Evolutionary conservation across 2,113 vertebrate species (phyloP), one percentile per base, ranked within the genome.

Genomic region (Hoplias malabaricus): DNA sequence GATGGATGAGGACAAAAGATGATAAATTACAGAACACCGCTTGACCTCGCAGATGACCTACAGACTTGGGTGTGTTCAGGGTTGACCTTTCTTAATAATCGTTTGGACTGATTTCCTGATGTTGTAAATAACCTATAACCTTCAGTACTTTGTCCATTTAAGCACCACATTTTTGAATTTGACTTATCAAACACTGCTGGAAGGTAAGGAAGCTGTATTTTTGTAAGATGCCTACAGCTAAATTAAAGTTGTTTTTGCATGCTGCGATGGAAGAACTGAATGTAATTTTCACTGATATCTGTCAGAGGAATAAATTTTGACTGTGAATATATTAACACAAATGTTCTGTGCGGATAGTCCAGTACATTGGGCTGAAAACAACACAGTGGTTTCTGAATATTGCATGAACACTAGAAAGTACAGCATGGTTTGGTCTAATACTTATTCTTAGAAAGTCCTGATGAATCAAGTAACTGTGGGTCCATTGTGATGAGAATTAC

Each of bases 271-370:
- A 34, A 7, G 31, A n/a, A 10, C 33, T 36, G 31, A 36, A 63
- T 63, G 59, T 16, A 36, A 63, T 63, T 48, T 48, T 48, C 46
- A 43, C 12, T n/a, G 29, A 31, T 63, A 74, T 50, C 48, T 59
- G 50, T 70, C 29, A 73, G 29, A 25, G 13, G 63, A 66, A 13
- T 66, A 42, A 66, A 42, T 42, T 48, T 33, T 38, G 16, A 33
- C 16, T 34, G 9, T 29, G 29, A 27, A 33, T 33, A 5, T 36
- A 36, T 33, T 72, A 4, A 38, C 19, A 38, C 19, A 4, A 33
- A 21, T 53, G 2, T 74, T 57, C 53, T 11, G 62, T 23, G 42
- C 5, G 11, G n/a, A n/a, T n/a, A n/a, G n/a, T n/a, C n/a, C n/a
- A n/a, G n/a, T n/a, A n/a, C n/a, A n/a, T n/a, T n/a, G n/a, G n/a